Base-by-base conservation (phyloP, 1,140 invertebrate species). In the Dreissena rostriformis region DNA sequence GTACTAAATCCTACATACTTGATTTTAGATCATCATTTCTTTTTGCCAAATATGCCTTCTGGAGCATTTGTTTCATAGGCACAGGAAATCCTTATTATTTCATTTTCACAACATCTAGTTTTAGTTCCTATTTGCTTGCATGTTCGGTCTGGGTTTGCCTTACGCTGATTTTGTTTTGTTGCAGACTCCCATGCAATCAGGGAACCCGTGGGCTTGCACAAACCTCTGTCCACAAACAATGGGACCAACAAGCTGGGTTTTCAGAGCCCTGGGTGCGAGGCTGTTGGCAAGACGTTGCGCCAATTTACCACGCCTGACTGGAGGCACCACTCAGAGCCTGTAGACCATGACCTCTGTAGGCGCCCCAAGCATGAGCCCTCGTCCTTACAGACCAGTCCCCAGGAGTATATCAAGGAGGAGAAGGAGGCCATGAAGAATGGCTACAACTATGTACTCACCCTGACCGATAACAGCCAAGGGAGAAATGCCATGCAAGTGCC, bases 381-480 rank as follows among this genome's bases (percentile, higher is more conserved):
- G 39, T 22, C 78, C 8, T n/a, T 72, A 24, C 67, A 79, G 66
- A 7, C 52, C 28, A 68, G 24, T 28, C 26, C 65, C 12, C 49
- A 52, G 17, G 67, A 68, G 29, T 28, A n/a, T 17, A 19, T 28
- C 19, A 28, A 24, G 22, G 26, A 39, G 26, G 67, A 68, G 49
- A 73, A 39, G 49, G 71, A 73, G 28, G 49, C 26, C 28, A 52
- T n/a, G 26, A n/a, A 49, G 7, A 39, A 52, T 22, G 63, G 72
- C n/a, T 82, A 82, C 55, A 82, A 74, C 39, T 82, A 82, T 68
- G 80, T 82, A 14, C 55, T 82, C 5, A 82, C 72, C 66, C 72
- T 70, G 74, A 63, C 73, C 53, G 68, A 66, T 67, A 71, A 15
- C 17, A 71, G 67, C n/a, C 78, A 66, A 22, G 78, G 67, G 1